Evolutionary conservation across 2,888 invertebrate genomes (phyloP), one percentile per base, ranked within the genome.

Genomic region (Campaea margaritaria): DNA sequence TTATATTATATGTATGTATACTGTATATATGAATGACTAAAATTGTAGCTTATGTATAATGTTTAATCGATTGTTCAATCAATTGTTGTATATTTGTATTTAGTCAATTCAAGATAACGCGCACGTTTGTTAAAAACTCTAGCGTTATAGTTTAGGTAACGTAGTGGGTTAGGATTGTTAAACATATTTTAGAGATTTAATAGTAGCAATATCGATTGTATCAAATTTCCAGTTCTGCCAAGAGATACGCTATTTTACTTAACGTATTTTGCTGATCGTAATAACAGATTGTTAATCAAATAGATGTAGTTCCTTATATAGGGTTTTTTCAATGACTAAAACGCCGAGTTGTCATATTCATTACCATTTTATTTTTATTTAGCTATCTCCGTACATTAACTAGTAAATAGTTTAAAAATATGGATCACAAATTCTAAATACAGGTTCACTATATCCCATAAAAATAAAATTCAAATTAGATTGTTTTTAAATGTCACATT

Each of bases 341-440:
- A 51, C 27, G 45, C 55, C 41, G 65, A 58, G 54, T 49, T 69
- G 59, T 70, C 67, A 72, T 67, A 57, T 57, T 69, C 78, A 77
- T 73, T 45, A 50, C 68, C 76, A 77, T 76, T 64, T 78, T 76
- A 72, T 70, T 51, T 73, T 76, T 67, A 56, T 77, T 78, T 74
- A 78, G 79, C 79, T 63, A 63, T 65, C 62, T 64, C 67, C 63
- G 55, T 62, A 48, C 59, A 64, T 61, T 38, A 45, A 59, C 48
- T 47, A 54, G 57, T 52, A 3, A 44, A 36, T 49, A 27, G 16
- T 13, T 46, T 44, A 28, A 31, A 21, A 42, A 41, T 46, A 38
- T 27, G 27, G 27, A 0, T 8, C 34, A 58, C 15, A 42, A 42
- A 34, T 38, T 16, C 1, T 42, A 13, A 38, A 31, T 28, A 11